Conservation (phyloP, 1,140 invertebrate species). For the Palaemon carinicauda region DNA sequence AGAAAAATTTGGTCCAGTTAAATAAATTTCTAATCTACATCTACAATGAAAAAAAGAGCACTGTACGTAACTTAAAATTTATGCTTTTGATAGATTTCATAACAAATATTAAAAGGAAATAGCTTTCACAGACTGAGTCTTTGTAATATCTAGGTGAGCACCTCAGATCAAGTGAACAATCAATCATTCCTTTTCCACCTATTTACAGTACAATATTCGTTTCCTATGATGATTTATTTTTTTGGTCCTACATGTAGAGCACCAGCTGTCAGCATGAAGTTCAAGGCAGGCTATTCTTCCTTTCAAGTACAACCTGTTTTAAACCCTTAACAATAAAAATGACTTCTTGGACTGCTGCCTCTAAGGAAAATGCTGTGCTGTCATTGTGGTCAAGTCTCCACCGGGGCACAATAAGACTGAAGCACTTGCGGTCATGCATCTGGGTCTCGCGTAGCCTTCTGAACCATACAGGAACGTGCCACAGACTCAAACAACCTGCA, state of each 20-base stretch:
- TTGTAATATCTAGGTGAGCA: neutral
- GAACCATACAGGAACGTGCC: slow-evolving; percentile 90
- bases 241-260: slow-evolving; percentile 3
- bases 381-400: slow-evolving; percentile 18
- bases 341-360: slow-evolving; percentile 37
- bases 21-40: too few relatives aligned
- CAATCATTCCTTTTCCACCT: neutral
- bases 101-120: neutral
- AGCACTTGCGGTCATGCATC: slow-evolving; percentile 46
- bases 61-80: neutral
- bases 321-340: slow-evolving; percentile 29
- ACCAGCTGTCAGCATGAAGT: slow-evolving; percentile 9
- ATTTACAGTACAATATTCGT: neutral
- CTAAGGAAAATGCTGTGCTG: neutral
- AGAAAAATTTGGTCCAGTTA: too few relatives aligned
- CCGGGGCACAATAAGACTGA: slow-evolving; percentile 20
- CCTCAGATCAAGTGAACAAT: slow-evolving; percentile 24
- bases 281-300: neutral
- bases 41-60: too few relatives aligned
- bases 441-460: slow-evolving; percentile 68
- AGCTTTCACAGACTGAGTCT: neutral
- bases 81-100: neutral
- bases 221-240: neutral
- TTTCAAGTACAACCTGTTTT: neutral
- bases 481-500: slow-evolving; percentile 85